phyloP scores from a whole-genome alignment of 2,888 invertebrate genomes.

The Abscondita cerata region DNA sequence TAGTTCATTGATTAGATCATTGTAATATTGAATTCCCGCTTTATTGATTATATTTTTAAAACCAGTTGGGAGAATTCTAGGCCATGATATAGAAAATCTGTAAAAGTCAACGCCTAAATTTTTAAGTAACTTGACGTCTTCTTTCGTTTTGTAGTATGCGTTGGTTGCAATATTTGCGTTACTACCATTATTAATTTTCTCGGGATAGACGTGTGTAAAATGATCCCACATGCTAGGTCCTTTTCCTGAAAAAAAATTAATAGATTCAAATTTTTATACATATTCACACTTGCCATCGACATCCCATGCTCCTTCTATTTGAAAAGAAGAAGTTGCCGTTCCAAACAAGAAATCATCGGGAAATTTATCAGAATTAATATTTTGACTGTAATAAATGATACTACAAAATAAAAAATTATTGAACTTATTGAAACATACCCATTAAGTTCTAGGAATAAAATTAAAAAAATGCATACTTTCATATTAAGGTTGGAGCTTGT shows the following conservation, averaged over 20 bases:
- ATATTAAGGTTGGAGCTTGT: too few relatives aligned
- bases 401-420: too few relatives aligned
- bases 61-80: constrained; percentile 70
- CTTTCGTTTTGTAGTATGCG: constrained; percentile 69
- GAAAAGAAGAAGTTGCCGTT: constrained; percentile 59
- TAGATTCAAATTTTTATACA: background rate
- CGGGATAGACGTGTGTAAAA: constrained; percentile 59
- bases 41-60: constrained; percentile 69
- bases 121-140: constrained; percentile 66
- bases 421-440: too few relatives aligned
- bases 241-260: constrained; percentile 52
- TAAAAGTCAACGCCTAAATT: constrained; percentile 65
- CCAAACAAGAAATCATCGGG: constrained; percentile 47
- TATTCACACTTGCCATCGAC: constrained; percentile 54
- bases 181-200: constrained; percentile 61
- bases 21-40: constrained; percentile 76
- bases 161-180: constrained; percentile 69
- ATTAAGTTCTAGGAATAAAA: too few relatives aligned
- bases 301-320: constrained; percentile 63
- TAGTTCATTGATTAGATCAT: constrained; percentile 73
- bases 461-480: too few relatives aligned
- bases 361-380: too few relatives aligned
- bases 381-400: too few relatives aligned
- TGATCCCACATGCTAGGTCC: constrained; percentile 64
- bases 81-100: constrained; percentile 69